These are phyloP conservation scores for Pampus argenteus DNA, from an alignment of 2,797 vertebrate species.

Conservation along the genomic window DNA sequence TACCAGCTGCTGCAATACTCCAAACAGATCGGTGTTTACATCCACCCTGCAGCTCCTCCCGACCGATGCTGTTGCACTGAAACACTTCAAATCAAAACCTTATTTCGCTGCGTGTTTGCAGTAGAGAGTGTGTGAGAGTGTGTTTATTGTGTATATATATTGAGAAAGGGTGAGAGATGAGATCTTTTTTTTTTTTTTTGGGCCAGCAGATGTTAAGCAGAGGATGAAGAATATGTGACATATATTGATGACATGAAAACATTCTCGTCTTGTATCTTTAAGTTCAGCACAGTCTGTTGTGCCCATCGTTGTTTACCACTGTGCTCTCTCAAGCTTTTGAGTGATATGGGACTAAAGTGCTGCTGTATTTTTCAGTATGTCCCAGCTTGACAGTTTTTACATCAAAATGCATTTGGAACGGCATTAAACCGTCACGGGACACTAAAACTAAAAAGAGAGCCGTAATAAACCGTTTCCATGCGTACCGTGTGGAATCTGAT, in stretches of 20 bases:
- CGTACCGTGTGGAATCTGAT: background rate
- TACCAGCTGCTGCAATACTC: background rate
- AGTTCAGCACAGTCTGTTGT: background rate
- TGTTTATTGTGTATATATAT: slow-evolving; percentile 25
- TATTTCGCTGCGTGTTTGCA: background rate
- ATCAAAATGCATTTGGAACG: background rate
- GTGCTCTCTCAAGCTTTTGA: background rate
- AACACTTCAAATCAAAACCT: background rate
- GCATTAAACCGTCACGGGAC: background rate
- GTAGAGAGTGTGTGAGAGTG: slow-evolving; percentile 1
- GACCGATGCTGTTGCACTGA: background rate
- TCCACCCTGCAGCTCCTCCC: background rate
- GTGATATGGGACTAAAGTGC: background rate
- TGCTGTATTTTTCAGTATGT: background rate
- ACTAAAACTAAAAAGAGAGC: background rate
- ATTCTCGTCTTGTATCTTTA: background rate
- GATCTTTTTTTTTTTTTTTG: slow-evolving; percentile 30
- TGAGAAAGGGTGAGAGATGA: slow-evolving; percentile 1
- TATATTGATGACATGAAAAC: slow-evolving; percentile 38
- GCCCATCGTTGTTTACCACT: background rate
- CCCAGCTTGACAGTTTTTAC: background rate
- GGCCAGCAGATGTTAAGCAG: slow-evolving; percentile 47
- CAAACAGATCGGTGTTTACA: background rate
- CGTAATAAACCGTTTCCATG: background rate
- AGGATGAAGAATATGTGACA: slow-evolving; percentile 49